phyloP scores from a whole-genome alignment of 2,888 invertebrate species.

The Clostera curtula region DNA sequence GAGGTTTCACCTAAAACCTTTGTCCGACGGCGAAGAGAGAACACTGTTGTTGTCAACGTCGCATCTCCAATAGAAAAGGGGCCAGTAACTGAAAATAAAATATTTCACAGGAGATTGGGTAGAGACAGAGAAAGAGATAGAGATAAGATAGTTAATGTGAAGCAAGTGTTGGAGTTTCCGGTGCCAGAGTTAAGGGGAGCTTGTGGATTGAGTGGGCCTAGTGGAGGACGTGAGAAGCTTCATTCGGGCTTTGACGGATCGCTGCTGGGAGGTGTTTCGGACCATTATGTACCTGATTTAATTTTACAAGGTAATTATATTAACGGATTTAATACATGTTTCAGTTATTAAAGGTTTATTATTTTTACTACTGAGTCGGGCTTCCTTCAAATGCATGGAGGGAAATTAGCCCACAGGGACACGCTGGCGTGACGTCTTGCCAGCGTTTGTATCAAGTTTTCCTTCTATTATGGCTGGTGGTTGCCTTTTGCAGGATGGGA shows the following conservation, averaged over 20 bases:
- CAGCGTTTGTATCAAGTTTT: too few species aligned
- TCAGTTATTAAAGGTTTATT: too few species aligned
- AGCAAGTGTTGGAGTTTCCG: slow-evolving; percentile 72
- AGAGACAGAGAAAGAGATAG: slow-evolving; percentile 20
- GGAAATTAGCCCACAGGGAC: too few species aligned
- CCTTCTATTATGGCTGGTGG: too few species aligned
- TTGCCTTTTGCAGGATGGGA: too few species aligned
- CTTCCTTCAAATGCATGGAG: too few species aligned
- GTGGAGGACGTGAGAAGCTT: slow-evolving; percentile 6
- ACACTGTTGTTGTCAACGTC: slow-evolving; percentile 59
- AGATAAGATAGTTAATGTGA: slow-evolving; percentile 39
- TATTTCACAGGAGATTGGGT: slow-evolving; percentile 17
- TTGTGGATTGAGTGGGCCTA: too few species aligned
- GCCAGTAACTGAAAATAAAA: too few species aligned
- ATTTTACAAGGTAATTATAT: slow-evolving; percentile 78
- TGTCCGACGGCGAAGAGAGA: slow-evolving; percentile 52
- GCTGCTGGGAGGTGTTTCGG: slow-evolving; percentile 76
- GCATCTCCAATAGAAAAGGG: slow-evolving; percentile 8
- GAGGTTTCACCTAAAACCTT: slow-evolving; percentile 57
- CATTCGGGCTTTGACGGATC: slow-evolving; percentile 74
- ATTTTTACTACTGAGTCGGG: too few species aligned
- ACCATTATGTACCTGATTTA: slow-evolving; percentile 83
- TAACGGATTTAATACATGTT: slow-evolving; percentile 4
- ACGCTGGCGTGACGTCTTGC: too few species aligned
- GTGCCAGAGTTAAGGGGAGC: slow-evolving; percentile 50